phyloP scores from a whole-genome alignment of 2,888 invertebrate species.

The Tetragonula carbonaria region DNA sequence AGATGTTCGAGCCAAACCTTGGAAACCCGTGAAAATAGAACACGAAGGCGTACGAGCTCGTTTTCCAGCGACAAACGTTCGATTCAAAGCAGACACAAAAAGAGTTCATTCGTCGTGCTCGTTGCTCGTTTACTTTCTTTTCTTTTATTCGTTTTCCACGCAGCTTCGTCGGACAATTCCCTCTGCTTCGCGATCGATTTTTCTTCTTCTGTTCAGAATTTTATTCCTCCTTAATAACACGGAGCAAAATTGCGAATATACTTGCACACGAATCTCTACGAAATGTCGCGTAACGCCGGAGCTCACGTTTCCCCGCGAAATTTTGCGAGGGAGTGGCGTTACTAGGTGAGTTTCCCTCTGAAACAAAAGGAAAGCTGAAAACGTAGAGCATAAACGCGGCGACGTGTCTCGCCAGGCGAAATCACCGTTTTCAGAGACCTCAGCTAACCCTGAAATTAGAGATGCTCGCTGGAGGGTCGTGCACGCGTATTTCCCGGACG shows the following conservation, averaged over 20 bases:
- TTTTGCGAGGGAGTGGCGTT: neutral
- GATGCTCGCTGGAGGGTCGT: neutral
- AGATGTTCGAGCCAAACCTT: neutral
- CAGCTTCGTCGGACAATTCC: neutral
- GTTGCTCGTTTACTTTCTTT: neutral
- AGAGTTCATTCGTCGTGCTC: neutral
- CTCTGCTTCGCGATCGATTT: neutral
- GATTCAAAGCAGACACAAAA: neutral
- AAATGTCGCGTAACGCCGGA: neutral
- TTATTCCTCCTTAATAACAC: neutral
- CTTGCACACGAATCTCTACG: neutral
- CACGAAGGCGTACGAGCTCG: neutral
- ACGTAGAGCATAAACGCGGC: neutral
- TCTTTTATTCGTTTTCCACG: neutral
- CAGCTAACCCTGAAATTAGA: conserved; percentile 40
- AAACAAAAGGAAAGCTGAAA: neutral
- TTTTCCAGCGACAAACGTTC: conserved; percentile 12
- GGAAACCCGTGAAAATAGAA: conserved; percentile 6
- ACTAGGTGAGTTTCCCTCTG: neutral
- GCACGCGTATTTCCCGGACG: neutral
- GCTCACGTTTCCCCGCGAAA: neutral
- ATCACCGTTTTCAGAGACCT: conserved; percentile 10
- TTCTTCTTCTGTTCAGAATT: neutral
- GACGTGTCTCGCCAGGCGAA: conserved; percentile 12
- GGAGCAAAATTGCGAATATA: neutral